Conservation (phyloP, 1,140 invertebrate species). For the Magallana angulata region DNA sequence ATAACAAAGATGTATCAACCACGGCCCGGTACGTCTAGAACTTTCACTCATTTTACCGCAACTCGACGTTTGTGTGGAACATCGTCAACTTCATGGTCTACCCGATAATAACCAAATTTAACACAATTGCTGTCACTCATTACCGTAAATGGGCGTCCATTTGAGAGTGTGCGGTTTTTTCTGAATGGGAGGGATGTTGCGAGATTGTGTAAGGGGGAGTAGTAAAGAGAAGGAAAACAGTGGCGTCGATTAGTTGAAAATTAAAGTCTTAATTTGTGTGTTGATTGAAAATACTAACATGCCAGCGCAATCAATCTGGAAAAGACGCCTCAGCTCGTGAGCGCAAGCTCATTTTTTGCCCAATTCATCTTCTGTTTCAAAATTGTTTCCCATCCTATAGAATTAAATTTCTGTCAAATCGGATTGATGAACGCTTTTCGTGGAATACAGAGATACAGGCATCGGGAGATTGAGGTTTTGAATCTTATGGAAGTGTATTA, state of each 20-base stretch:
- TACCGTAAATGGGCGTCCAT: not conserved
- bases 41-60: not conserved
- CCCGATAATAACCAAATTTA: not conserved
- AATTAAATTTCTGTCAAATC: conserved; percentile 32
- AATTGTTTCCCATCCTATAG: conserved; percentile 13
- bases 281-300: conserved; percentile 34
- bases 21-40: not conserved
- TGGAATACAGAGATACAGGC: not conserved
- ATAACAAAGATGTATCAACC: not conserved
- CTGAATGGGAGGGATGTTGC: not conserved
- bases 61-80: not conserved
- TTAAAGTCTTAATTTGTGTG: conserved; percentile 24
- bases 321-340: conserved; percentile 11
- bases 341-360: not conserved
- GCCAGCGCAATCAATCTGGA: not conserved
- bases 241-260: not conserved
- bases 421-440: not conserved
- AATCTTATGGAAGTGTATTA: not conserved
- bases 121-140: not conserved
- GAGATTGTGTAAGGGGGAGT: not conserved
- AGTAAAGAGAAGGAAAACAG: not conserved
- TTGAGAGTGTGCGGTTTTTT: not conserved
- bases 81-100: not conserved
- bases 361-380: conserved; percentile 36
- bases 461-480: not conserved